Conservation (phyloP, 2,888 invertebrate genomes). For the Agrilus cyanescens region DNA sequence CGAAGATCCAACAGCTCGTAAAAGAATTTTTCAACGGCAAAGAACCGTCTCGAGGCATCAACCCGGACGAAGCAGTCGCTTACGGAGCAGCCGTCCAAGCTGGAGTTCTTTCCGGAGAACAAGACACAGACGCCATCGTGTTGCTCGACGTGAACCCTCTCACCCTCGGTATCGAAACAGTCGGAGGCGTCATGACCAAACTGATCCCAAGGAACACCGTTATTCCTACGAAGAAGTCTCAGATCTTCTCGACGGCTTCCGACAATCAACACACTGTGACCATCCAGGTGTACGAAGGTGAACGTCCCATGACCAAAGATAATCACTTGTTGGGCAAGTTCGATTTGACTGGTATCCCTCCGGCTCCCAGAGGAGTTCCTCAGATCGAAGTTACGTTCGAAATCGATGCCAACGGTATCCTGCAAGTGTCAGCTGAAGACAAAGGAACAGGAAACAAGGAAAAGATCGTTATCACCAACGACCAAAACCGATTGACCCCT, state of each 20-base stretch:
- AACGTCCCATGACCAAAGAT: constrained; percentile 99
- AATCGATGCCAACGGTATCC: constrained; percentile 88
- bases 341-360: constrained; percentile 93
- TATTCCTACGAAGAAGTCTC: constrained; percentile 98
- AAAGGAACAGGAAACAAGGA: constrained; percentile 98
- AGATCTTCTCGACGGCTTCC: constrained; percentile 97
- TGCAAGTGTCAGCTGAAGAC: constrained; percentile 96
- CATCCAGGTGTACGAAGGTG: constrained; percentile 97
- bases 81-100: constrained; percentile 98
- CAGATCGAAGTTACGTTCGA: constrained; percentile 93
- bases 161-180: constrained; percentile 99
- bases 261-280: constrained; percentile 99
- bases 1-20: constrained; percentile 88
- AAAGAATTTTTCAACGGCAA: constrained; percentile 96
- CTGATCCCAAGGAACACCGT: constrained; percentile 96
- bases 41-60: constrained; percentile 95
- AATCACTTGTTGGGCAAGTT: constrained; percentile 98
- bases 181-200: constrained; percentile 99
- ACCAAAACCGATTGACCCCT: constrained; percentile 91
- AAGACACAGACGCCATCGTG: constrained; percentile 92
- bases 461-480: constrained; percentile 98
- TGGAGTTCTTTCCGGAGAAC: constrained; percentile 94
- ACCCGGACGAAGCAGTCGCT: constrained; percentile 98
- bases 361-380: constrained; percentile 85
- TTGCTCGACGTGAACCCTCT: constrained; percentile 96